Conservation (phyloP, 2,888 invertebrate species). For the Leptothorax acervorum region DNA sequence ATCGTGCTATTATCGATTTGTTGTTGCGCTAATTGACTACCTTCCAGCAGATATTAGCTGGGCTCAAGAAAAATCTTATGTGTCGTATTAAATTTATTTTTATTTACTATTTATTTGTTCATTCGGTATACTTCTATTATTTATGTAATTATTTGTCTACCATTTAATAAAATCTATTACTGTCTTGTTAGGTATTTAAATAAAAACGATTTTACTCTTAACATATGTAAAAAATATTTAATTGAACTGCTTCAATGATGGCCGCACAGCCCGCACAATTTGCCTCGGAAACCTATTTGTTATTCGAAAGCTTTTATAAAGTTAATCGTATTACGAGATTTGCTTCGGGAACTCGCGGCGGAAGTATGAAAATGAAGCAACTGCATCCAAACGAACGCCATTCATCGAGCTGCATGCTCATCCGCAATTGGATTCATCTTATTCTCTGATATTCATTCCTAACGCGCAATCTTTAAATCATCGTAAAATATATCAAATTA, state of each 20-base stretch:
- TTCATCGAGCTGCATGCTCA: slow-evolving; percentile 42
- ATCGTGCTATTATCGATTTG: background rate
- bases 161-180: background rate
- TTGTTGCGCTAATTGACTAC: slow-evolving; percentile 7
- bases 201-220: background rate
- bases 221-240: slow-evolving; percentile 18
- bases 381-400: slow-evolving; percentile 63
- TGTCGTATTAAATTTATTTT: background rate
- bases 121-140: background rate
- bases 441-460: slow-evolving; percentile 11
- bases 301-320: slow-evolving; percentile 31
- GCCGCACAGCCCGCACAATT: slow-evolving; percentile 46
- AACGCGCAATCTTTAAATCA: slow-evolving; percentile 40
- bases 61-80: background rate
- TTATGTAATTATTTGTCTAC: background rate
- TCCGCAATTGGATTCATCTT: slow-evolving; percentile 69
- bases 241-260: slow-evolving; percentile 23
- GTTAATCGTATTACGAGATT: slow-evolving; percentile 34
- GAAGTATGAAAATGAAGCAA: slow-evolving; percentile 73
- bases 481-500: background rate
- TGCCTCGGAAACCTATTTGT: slow-evolving; percentile 36
- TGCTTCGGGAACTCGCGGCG: slow-evolving; percentile 29
- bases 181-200: no score
- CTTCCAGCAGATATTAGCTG: background rate
- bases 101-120: background rate